These are phyloP conservation scores for Tonatia bakeri DNA, from an alignment of 2,113 vertebrate species.

Conservation along the genomic window DNA sequence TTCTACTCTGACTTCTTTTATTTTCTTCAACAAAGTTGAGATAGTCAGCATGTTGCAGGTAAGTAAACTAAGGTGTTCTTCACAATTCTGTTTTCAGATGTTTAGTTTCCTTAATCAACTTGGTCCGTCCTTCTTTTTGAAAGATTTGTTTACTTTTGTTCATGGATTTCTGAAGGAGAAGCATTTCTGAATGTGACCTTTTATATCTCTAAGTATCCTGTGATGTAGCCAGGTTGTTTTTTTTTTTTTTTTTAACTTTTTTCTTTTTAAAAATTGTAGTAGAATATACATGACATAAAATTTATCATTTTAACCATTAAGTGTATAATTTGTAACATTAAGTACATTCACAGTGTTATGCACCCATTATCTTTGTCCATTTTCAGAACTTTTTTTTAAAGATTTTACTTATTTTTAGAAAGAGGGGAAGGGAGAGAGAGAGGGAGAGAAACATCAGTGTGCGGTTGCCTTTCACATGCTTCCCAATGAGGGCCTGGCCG, in stretches of 20 bases:
- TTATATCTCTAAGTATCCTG: background rate
- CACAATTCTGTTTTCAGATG: constrained; percentile 3
- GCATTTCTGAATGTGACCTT: constrained; percentile 18
- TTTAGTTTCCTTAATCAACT: background rate
- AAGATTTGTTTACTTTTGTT: constrained; percentile 7
- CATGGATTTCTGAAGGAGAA: background rate
- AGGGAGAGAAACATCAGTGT: too few relatives aligned
- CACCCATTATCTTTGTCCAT: background rate
- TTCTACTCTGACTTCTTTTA: constrained; percentile 98
- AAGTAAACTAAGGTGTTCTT: constrained; percentile 68
- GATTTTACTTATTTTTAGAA: too few relatives aligned
- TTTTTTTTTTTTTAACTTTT: background rate
- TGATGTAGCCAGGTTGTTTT: background rate
- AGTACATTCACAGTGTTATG: background rate
- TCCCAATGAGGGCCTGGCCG: too few relatives aligned
- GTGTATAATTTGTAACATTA: background rate
- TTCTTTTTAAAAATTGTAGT: constrained; percentile 12
- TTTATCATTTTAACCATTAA: background rate
- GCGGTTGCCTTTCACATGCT: too few relatives aligned
- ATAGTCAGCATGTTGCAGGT: constrained; percentile 99
- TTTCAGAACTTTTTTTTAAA: background rate
- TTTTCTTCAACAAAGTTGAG: constrained; percentile 99
- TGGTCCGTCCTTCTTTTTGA: background rate
- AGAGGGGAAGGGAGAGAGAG: too few relatives aligned
- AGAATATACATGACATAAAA: background rate